Conservation (phyloP, 2,797 vertebrate species). For the Galago senegalensis region DNA sequence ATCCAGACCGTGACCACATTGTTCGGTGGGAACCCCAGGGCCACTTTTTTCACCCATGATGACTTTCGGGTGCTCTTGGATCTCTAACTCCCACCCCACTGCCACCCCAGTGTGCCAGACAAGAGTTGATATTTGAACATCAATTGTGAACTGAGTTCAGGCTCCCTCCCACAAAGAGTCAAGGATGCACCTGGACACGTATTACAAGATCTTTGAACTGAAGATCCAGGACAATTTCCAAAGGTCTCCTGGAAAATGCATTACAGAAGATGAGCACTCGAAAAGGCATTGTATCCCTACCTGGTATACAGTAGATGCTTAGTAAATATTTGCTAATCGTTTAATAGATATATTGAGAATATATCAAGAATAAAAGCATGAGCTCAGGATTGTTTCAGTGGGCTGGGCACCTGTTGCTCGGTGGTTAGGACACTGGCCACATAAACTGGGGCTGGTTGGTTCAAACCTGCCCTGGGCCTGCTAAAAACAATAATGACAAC, state of each 20-base stretch:
- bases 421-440: too few species aligned
- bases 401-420: too few species aligned
- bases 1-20: neutral
- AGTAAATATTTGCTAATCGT: conserved; percentile 5
- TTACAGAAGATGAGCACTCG: neutral
- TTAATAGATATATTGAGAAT: neutral
- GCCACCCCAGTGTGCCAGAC: neutral
- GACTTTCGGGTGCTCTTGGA: neutral
- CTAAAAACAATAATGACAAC: too few species aligned
- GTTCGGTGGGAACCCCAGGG: neutral
- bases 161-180: neutral
- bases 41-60: neutral
- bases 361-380: neutral
- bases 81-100: neutral
- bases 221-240: neutral
- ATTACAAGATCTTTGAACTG: neutral
- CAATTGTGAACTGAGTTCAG: neutral
- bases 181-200: neutral
- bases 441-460: too few species aligned
- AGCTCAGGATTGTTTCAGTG: neutral
- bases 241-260: neutral
- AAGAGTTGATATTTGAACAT: neutral
- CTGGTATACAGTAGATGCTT: neutral
- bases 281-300: neutral
- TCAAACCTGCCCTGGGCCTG: too few species aligned